Conservation (phyloP, 1,140 invertebrate species). For the Cherax quadricarinatus region DNA sequence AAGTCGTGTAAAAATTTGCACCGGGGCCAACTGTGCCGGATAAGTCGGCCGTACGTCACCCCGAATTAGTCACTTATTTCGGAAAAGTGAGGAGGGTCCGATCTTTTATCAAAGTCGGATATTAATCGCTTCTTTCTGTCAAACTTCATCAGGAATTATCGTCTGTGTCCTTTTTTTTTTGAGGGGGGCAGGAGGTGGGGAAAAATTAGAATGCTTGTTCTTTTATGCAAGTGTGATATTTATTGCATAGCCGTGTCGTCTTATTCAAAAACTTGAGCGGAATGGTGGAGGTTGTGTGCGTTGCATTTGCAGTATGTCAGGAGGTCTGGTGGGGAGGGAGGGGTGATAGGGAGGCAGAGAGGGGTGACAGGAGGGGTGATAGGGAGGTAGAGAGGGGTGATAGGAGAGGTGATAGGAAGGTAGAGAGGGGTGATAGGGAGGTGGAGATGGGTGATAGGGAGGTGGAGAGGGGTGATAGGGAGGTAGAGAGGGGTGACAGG, state of each 20-base stretch:
- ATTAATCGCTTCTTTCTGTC: conserved; percentile 69
- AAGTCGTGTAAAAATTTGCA: conserved; percentile 62
- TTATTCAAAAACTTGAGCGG: conserved; percentile 60
- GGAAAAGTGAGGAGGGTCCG: conserved; percentile 58
- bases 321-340: neutral
- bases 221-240: conserved; percentile 59
- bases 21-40: conserved; percentile 64
- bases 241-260: conserved; percentile 60
- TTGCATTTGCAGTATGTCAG: conserved; percentile 32
- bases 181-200: neutral
- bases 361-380: neutral
- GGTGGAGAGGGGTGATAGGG: neutral
- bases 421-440: neutral
- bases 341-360: neutral
- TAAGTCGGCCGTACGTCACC: conserved; percentile 66
- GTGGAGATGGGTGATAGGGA: no score
- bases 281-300: conserved; percentile 12
- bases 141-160: conserved; percentile 65
- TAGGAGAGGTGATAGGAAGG: neutral
- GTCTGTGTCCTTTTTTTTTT: conserved; percentile 22
- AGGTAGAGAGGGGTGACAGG: neutral
- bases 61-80: conserved; percentile 67
- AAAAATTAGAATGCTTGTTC: conserved; percentile 57
- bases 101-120: conserved; percentile 67
- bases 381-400: neutral